phyloP scores from a whole-genome alignment of 2,888 invertebrate genomes.

The Leptinotarsa rubiginosa region DNA sequence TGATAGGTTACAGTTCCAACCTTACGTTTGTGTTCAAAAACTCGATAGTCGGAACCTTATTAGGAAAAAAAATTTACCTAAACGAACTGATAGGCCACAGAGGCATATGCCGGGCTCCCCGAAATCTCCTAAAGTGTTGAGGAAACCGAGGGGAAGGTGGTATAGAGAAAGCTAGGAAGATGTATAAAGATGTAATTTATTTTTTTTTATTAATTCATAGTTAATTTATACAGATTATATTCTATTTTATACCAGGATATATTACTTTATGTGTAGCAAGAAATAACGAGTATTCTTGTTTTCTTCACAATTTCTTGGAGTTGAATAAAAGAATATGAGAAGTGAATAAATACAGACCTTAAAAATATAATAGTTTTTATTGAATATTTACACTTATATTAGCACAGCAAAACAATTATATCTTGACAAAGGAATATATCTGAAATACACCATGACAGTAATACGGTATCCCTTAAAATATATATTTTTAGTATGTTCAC shows the following conservation, averaged over 20 bases:
- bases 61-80: conserved; percentile 41
- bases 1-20: conserved; percentile 68
- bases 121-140: conserved; percentile 62
- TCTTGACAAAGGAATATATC: conserved; percentile 21
- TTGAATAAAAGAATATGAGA: background rate
- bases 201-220: conserved; percentile 38
- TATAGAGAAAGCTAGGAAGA: conserved; percentile 63
- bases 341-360: background rate
- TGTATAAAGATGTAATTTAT: conserved; percentile 19
- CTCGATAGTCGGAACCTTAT: conserved; percentile 67
- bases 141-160: conserved; percentile 64
- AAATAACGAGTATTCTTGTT: conserved; percentile 33
- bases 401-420: conserved; percentile 37
- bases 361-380: conserved; percentile 44
- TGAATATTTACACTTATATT: conserved; percentile 39
- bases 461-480: background rate
- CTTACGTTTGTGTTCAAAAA: conserved; percentile 76
- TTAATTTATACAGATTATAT: conserved; percentile 48
- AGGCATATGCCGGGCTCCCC: conserved; percentile 60
- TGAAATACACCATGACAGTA: conserved; percentile 32
- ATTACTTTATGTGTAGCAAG: conserved; percentile 48
- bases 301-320: conserved; percentile 17
- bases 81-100: conserved; percentile 48
- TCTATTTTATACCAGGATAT: conserved; percentile 55
- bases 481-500: conserved; percentile 29